Evolutionary conservation across 2,888 invertebrate genomes (phyloP).

Genomic region (Poecilobothrus nobilitatus): DNA sequence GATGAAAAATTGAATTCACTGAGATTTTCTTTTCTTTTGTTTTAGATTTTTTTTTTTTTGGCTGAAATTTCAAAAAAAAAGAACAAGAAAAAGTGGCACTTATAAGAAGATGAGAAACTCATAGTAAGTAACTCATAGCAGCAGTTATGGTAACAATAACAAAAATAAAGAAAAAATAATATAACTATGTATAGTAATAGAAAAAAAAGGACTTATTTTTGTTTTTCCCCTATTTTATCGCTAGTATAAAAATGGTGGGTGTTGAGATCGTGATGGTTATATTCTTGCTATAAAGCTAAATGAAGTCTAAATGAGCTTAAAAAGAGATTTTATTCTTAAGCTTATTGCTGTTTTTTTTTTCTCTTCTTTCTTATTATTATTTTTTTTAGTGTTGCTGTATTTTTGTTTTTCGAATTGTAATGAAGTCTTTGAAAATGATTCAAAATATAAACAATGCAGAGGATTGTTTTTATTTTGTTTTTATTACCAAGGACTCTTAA

Average conservation of each 20-base stretch:
- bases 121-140: neutral
- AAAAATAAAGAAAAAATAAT: neutral
- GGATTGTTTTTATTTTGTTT: too few relatives aligned
- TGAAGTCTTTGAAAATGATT: neutral
- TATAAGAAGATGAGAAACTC: neutral
- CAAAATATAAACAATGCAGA: too few relatives aligned
- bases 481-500: too few relatives aligned
- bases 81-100: neutral
- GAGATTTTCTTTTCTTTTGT: neutral
- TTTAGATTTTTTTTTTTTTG: too few relatives aligned
- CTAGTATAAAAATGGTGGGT: neutral
- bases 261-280: neutral
- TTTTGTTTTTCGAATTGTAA: neutral
- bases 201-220: neutral
- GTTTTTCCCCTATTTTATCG: neutral
- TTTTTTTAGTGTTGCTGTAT: neutral
- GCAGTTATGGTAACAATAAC: too few relatives aligned
- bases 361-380: neutral
- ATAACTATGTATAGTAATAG: neutral
- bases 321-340: neutral
- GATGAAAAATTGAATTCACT: neutral
- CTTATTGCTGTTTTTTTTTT: neutral
- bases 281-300: neutral
- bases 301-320: neutral
- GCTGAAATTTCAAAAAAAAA: neutral